Conservation (phyloP, 2,797 vertebrate species). For the Cyclopterus lumpus region DNA sequence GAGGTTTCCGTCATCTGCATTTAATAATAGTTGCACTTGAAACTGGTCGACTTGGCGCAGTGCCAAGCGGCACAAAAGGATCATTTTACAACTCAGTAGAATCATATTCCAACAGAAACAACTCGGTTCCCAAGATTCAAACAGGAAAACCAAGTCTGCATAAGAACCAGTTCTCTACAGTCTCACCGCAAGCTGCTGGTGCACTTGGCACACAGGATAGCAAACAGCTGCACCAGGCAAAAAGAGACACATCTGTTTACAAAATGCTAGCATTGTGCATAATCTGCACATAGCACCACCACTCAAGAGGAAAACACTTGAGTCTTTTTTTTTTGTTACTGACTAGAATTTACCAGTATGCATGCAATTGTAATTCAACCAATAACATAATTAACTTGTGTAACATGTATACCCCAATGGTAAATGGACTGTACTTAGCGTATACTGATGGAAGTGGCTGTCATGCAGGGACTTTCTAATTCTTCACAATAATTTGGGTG, state of each 20-base stretch:
- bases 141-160: slow-evolving; percentile 56
- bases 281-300: neutral
- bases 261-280: slow-evolving; percentile 49
- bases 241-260: slow-evolving; percentile 72
- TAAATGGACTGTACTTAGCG: no score
- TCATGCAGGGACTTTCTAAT: no score
- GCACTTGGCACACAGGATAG: slow-evolving; percentile 51
- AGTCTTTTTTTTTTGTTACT: neutral
- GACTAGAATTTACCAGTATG: neutral
- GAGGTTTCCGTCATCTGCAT: slow-evolving; percentile 55
- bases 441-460: no score
- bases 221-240: slow-evolving; percentile 71
- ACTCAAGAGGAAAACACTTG: no score
- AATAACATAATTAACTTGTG: neutral
- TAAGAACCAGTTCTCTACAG: slow-evolving; percentile 46
- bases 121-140: slow-evolving; percentile 38
- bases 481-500: no score
- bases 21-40: slow-evolving; percentile 68
- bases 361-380: neutral
- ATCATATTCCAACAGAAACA: slow-evolving; percentile 43
- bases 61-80: slow-evolving; percentile 56
- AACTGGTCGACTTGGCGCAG: slow-evolving; percentile 53
- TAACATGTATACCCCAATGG: no score
- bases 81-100: slow-evolving; percentile 48
- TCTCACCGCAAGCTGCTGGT: slow-evolving; percentile 30